phyloP scores from a whole-genome alignment of 1,140 invertebrate genomes.

The Neoseiulus cucumeris region DNA sequence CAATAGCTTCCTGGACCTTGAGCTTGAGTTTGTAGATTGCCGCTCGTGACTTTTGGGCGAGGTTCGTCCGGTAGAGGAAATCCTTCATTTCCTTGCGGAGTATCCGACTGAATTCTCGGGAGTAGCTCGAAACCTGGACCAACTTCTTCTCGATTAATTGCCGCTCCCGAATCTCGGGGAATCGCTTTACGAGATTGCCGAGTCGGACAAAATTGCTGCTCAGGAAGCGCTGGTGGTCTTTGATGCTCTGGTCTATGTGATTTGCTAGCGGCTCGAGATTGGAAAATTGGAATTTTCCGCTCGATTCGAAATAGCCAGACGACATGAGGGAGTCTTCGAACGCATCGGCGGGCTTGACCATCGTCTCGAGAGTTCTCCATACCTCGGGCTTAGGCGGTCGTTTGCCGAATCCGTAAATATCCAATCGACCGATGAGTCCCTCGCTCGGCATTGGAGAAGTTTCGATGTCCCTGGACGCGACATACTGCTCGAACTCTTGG shows the following conservation, averaged over 20 bases:
- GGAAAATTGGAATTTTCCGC: not conserved
- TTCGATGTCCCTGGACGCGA: not conserved
- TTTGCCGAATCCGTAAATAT: not conserved
- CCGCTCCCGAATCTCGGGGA: not conserved
- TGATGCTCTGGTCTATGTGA: not conserved
- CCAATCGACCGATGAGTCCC: not conserved
- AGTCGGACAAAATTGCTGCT: not conserved
- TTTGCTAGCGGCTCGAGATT: slow-evolving; percentile 5
- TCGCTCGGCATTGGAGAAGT: not conserved
- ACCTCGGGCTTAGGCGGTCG: not conserved
- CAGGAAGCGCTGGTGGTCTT: slow-evolving; percentile 2
- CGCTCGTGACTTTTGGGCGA: not conserved
- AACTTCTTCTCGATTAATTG: not conserved
- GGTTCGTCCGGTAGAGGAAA: not conserved
- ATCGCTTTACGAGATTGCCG: not conserved
- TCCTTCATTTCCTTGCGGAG: slow-evolving; percentile 3
- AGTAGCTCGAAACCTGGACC: not conserved
- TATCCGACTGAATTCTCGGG: not conserved
- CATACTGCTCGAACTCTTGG: not conserved
- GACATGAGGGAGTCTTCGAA: not conserved
- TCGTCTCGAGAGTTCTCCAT: not conserved
- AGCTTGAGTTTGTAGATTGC: slow-evolving; percentile 9
- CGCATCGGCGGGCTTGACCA: not conserved
- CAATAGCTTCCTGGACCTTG: not conserved
- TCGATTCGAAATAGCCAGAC: not conserved